phyloP scores from a whole-genome alignment of 2,888 invertebrate genomes.

The Ariolimax columbianus region DNA sequence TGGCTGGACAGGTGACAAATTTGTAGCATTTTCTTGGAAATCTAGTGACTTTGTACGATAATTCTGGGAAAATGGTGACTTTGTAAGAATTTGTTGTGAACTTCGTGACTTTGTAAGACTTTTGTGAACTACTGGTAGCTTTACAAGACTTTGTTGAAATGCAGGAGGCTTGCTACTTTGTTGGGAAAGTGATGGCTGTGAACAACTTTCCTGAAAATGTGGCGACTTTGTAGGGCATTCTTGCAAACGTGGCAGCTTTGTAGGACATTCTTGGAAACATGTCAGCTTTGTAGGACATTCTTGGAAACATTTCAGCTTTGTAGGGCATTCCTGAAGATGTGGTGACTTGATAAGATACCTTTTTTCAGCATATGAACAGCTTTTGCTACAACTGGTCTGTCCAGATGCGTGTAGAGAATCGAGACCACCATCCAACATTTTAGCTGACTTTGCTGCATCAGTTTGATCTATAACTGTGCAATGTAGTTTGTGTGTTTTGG shows the following conservation, averaged over 20 bases:
- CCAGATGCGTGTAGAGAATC: not conserved
- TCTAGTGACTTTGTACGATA: too few relatives aligned
- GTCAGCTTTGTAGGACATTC: not conserved
- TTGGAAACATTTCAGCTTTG: not conserved
- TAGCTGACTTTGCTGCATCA: not conserved
- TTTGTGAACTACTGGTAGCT: not conserved
- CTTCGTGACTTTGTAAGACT: not conserved
- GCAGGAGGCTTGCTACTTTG: too few relatives aligned
- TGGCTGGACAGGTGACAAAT: not conserved
- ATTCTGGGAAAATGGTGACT: not conserved
- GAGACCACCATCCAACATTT: not conserved
- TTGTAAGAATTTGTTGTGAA: not conserved
- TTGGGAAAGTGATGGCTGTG: not conserved
- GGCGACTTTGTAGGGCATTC: not conserved
- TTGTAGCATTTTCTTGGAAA: not conserved
- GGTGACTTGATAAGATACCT: not conserved
- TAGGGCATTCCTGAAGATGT: not conserved
- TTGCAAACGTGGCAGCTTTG: not conserved
- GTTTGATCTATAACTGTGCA: not conserved
- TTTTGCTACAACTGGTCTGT: not conserved
- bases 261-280: not conserved
- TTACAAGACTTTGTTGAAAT: not conserved
- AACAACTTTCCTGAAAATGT: not conserved
- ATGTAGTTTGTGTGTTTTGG: constrained; percentile 9
- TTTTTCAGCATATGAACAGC: not conserved